Evolutionary conservation across 2,888 invertebrate genomes (phyloP), one percentile per base, ranked within the genome.

Genomic region (Achlya flavicornis): DNA sequence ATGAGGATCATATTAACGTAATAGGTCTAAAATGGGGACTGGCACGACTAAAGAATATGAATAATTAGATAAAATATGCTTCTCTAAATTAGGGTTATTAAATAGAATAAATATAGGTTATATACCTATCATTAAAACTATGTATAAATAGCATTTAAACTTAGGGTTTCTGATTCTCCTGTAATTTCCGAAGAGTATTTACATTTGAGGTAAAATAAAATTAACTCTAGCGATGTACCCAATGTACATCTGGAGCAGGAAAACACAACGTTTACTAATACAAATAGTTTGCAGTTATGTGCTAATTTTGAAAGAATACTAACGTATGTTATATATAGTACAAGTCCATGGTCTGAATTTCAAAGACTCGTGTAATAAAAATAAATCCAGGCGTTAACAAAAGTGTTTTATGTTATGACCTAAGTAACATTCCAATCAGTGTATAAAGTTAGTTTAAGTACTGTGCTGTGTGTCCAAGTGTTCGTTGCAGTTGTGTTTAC

Each of bases 251-350:
- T 38, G 16, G 60, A 60, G 11, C 41, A 60, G 38, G 60, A 60
- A 60, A 60, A 60, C 26, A 19, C n/a, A 19, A 53, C 41, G 38
- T 59, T 41, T 59, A 53, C 12, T 33, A 53, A 57, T 53, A 48
- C 32, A 46, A n/a, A 48, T 61, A 12, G 48, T 53, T 61, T 61
- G 61, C 61, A 35, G 38, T 59, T 59, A 59, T 59, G 59, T 38
- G 14, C 16, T 35, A 41, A 59, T 38, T 41, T 41, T 59, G 59
- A 41, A 35, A 35, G n/a, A 41, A 59, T 41, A 59, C n/a, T 41
- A 53, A 53, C 53, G 53, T 53, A 8, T 53, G 19, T 19, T 19
- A 53, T 8, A 10, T 3, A 8, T 19, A 10, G 10, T 19, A 10
- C n/a, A 48, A 48, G 4, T 16, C 6, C 1, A 16, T 16, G 7